Evolutionary conservation across 1,140 invertebrate genomes (phyloP), one percentile per base, ranked within the genome.

Genomic region (Drosophila yakuba): DNA sequence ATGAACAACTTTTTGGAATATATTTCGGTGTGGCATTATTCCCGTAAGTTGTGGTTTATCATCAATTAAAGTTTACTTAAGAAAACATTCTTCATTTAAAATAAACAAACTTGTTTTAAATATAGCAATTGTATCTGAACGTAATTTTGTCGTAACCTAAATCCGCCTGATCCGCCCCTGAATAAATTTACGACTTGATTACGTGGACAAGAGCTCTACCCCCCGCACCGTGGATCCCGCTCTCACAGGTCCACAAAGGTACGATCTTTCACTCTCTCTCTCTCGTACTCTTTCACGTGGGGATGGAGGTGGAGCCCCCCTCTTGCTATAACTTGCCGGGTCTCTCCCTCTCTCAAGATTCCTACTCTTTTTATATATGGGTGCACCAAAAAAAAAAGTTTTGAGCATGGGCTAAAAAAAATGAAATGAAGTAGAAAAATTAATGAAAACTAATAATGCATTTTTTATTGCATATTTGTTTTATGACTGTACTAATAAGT

Each of bases 181-280:
- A 12, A 14, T 57, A 63, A 66, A 25, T 39, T 73, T 73, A 55
- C 47, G 50, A 62, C 32, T 86, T 82, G 83, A 82, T 82, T 82
- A 86, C 82, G 82, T 86, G 82, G 78, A 86, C 82, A 82, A 76
- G 62, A 76, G 78, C 64, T 51, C 47, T 14, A n/a, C 11, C 4
- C 23, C 8, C 45, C 43, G 7, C 5, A 11, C 28, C 1, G 0
- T 8, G 28, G 23, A 47, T 20, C 51, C 17, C 59, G 44, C 55
- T 44, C 43, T 45, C 11, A 25, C 23, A 32, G 32, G 5, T 7
- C 4, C 11, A 35, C 32, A 52, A 14, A 14, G 5, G 10, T 12
- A 35, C 25, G 48, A 51, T 54, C 51, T 54, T 17, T 14, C 12
- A 51, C 32, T 32, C 17, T 54, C 35, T 54, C 35, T n/a, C n/a